Conservation (phyloP, 2,113 vertebrate species). For the Antigone vipio region DNA sequence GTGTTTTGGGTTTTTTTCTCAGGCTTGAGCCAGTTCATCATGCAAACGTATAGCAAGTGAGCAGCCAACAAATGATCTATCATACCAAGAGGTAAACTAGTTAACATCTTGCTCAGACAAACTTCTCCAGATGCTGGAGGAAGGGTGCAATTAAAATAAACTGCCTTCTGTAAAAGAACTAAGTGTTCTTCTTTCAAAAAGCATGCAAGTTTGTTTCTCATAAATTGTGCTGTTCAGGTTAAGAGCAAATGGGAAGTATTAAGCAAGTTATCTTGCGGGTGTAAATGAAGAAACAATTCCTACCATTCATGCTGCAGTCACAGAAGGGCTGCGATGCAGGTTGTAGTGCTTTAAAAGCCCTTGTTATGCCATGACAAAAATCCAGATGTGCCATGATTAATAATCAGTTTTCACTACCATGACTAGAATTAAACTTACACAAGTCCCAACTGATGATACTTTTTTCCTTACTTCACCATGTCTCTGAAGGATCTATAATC, state of each 20-base stretch:
- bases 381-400: background rate
- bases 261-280: background rate
- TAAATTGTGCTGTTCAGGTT: background rate
- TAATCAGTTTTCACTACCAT: background rate
- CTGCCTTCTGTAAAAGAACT: background rate
- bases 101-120: background rate
- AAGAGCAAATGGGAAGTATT: background rate
- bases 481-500: background rate
- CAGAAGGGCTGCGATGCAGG: background rate
- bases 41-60: background rate
- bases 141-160: background rate
- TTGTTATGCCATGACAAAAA: background rate
- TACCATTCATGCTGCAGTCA: background rate
- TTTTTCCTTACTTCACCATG: background rate
- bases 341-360: background rate
- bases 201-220: background rate
- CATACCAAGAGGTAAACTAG: background rate
- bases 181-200: background rate
- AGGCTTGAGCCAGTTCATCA: background rate
- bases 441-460: background rate
- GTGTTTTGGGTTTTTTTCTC: background rate
- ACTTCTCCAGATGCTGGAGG: background rate
- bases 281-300: background rate
- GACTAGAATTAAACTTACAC: background rate
- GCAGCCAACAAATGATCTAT: background rate